A percentile compares a stretch with the other conserved stretches of the same genome.
Conservation (phyloP, 2,797 vertebrate genomes). For the Sciurus carolinensis region DNA sequence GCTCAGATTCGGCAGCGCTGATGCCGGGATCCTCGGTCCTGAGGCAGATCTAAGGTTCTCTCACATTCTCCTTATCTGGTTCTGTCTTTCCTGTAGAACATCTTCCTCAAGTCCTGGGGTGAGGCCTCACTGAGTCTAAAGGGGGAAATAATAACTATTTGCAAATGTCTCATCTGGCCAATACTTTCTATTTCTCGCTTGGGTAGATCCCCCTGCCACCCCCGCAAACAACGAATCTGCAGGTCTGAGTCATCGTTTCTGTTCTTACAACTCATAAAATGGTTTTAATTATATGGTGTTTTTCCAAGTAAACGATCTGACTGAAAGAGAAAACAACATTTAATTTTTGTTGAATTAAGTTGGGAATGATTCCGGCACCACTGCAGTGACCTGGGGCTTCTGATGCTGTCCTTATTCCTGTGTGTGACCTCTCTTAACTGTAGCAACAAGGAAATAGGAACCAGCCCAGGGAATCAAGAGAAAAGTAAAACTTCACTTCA, state of each 20-base stretch:
- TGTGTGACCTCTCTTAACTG: background rate
- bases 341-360: conserved; percentile 39
- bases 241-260: conserved; percentile 78
- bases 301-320: conserved; percentile 66
- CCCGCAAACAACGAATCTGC: conserved; percentile 37
- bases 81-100: conserved; percentile 33
- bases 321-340: conserved; percentile 59
- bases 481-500: background rate
- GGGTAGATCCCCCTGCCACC: conserved; percentile 58
- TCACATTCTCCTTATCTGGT: background rate
- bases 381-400: background rate
- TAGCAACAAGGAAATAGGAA: background rate
- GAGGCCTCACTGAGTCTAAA: background rate
- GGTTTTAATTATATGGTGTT: conserved; percentile 70
- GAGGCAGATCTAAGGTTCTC: background rate
- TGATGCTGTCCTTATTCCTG: background rate
- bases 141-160: conserved; percentile 70
- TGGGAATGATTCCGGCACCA: background rate
- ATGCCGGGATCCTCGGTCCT: background rate
- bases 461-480: background rate
- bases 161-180: conserved; percentile 67
- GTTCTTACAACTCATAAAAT: conserved; percentile 66
- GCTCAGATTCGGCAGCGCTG: background rate
- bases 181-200: conserved; percentile 84
- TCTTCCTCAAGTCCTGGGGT: background rate